Conservation (phyloP, 1,140 invertebrate genomes). For the Euglossa dilemma region DNA sequence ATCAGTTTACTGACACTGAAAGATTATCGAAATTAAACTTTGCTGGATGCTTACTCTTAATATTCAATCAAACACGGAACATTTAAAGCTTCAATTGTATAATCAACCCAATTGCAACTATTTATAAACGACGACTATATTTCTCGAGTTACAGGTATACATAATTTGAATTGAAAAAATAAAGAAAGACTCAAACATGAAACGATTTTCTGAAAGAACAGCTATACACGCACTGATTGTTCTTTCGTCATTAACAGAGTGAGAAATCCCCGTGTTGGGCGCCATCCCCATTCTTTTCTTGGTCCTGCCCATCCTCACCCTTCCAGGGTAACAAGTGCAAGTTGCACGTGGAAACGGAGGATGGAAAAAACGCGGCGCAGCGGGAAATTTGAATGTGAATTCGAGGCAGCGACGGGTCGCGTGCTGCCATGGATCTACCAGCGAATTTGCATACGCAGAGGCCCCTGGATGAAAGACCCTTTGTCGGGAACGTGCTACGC, state of each 20-base stretch:
- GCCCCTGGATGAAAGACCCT: conserved; percentile 41
- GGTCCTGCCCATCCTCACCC: not conserved
- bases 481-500: conserved; percentile 27
- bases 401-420: conserved; percentile 67
- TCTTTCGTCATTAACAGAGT: conserved; percentile 13
- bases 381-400: conserved; percentile 71
- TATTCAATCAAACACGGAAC: too few species aligned
- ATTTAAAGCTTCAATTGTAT: too few species aligned
- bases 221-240: not conserved
- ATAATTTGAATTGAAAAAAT: too few species aligned
- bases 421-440: conserved; percentile 64
- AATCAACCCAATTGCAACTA: too few species aligned
- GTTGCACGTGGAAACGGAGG: conserved; percentile 61
- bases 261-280: not conserved
- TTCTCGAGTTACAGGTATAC: too few species aligned
- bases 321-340: conserved; percentile 58
- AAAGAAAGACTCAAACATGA: too few species aligned
- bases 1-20: too few species aligned
- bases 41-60: too few species aligned
- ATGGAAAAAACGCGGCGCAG: conserved; percentile 66
- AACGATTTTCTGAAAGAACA: not conserved
- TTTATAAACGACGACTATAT: too few species aligned
- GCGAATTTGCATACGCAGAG: conserved; percentile 62
- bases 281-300: not conserved
- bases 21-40: too few species aligned